Conservation (phyloP, 2,797 vertebrate species). For the Gobio occitaniae region DNA sequence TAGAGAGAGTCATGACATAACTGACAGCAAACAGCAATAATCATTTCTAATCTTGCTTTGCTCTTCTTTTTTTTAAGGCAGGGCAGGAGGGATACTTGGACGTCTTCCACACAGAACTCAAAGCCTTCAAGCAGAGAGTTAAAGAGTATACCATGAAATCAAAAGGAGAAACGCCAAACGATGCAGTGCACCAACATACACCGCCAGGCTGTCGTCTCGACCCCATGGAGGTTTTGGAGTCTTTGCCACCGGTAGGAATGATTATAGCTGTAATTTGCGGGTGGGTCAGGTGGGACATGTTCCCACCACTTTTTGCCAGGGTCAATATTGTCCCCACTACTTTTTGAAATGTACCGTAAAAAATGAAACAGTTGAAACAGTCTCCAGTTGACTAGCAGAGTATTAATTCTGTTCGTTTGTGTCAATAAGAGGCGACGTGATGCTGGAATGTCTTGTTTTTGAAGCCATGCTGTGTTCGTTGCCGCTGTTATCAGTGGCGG, state of each 20-base stretch:
- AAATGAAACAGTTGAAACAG: no score
- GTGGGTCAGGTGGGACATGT: no score
- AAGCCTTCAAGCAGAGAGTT: slow-evolving; percentile 91
- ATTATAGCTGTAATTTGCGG: not conserved
- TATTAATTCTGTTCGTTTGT: no score
- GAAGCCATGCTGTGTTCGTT: no score
- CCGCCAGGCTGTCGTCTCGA: slow-evolving; percentile 66
- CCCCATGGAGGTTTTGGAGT: slow-evolving; percentile 81
- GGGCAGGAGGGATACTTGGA: slow-evolving; percentile 93
- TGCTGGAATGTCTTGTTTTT: no score
- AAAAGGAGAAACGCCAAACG: slow-evolving; percentile 70
- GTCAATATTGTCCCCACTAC: no score
- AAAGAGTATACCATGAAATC: slow-evolving; percentile 72
- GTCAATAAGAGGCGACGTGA: no score
- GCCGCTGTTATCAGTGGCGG: no score
- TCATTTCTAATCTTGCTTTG: not conserved
- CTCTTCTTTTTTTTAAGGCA: slow-evolving; percentile 70
- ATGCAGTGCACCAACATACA: slow-evolving; percentile 60
- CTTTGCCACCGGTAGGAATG: slow-evolving; percentile 82
- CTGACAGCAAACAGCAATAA: not conserved
- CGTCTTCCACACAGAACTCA: slow-evolving; percentile 93
- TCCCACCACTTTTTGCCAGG: no score
- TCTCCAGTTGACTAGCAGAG: no score
- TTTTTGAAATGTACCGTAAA: no score
- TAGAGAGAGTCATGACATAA: slow-evolving; percentile 37